These are phyloP conservation scores for Sitophilus oryzae DNA, from an alignment of 1,140 invertebrate species.

Conservation along the genomic window DNA sequence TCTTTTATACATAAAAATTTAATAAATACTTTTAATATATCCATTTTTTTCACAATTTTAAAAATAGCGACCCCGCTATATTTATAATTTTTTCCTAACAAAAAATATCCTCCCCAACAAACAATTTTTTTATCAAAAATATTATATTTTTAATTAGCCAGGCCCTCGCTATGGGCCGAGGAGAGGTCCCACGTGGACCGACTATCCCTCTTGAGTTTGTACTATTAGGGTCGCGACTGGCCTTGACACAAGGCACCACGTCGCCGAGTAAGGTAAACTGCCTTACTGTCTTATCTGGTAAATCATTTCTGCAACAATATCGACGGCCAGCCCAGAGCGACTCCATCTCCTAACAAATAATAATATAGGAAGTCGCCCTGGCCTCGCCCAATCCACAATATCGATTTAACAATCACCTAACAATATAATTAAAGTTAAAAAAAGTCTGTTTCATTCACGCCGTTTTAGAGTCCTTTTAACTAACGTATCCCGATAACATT, in stretches of 20 bases:
- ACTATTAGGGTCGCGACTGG: constrained; percentile 39
- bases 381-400: constrained; percentile 28
- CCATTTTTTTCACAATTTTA: constrained; percentile 46
- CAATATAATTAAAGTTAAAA: constrained; percentile 42
- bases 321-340: constrained; percentile 4
- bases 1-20: constrained; percentile 43
- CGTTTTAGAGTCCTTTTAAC: constrained; percentile 13
- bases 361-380: constrained; percentile 26
- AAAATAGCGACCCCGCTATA: constrained; percentile 43
- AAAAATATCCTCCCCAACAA: constrained; percentile 48
- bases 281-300: constrained; percentile 34
- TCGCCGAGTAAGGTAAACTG: constrained; percentile 28
- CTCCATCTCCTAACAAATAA: constrained; percentile 32
- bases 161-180: constrained; percentile 16
- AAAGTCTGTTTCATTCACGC: constrained; percentile 39
- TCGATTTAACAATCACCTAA: constrained; percentile 46
- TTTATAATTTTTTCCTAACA: constrained; percentile 43
- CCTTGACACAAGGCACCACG: constrained; percentile 40
- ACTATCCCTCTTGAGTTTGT: constrained; percentile 43
- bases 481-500: constrained; percentile 5
- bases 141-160: constrained; percentile 40
- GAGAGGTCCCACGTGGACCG: constrained; percentile 19
- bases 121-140: constrained; percentile 48
- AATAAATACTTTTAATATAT: constrained; percentile 45
- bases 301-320: constrained; percentile 29